phyloP scores from a whole-genome alignment of 2,888 invertebrate genomes.

The Chymomyza procnemis region DNA sequence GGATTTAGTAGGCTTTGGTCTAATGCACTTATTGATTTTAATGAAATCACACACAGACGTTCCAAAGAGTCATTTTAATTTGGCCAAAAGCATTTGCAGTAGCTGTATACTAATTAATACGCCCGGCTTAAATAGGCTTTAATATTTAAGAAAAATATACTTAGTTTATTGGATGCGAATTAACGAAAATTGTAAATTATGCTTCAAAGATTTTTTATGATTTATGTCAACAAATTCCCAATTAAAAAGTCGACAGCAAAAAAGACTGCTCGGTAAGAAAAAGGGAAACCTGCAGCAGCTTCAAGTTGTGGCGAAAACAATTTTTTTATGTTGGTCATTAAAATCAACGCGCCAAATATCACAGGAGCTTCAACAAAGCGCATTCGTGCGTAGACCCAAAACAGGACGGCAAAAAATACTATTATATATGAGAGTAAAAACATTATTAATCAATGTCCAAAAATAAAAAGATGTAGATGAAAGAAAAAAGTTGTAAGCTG shows the following conservation, averaged over 20 bases:
- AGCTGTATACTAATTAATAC: constrained; percentile 55
- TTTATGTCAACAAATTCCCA: constrained; percentile 2
- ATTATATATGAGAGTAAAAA: constrained; percentile 47
- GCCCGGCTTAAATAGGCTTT: constrained; percentile 44
- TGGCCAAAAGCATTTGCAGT: constrained; percentile 23
- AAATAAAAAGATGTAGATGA: neutral
- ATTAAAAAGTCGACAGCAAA: neutral
- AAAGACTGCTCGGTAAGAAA: neutral
- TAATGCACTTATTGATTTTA: constrained; percentile 70
- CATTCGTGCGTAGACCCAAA: constrained; percentile 58
- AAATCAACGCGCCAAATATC: constrained; percentile 47
- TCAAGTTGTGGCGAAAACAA: neutral
- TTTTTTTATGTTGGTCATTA: constrained; percentile 40
- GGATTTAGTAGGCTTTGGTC: constrained; percentile 49
- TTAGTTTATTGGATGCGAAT: neutral
- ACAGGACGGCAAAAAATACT: constrained; percentile 14
- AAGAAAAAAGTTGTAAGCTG: neutral
- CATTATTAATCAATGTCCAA: constrained; percentile 75
- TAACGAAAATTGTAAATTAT: neutral
- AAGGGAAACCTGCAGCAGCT: neutral
- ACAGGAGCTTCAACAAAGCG: constrained; percentile 29
- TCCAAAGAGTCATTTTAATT: constrained; percentile 51
- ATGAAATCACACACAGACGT: constrained; percentile 52
- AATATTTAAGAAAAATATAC: neutral
- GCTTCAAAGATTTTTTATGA: neutral